phyloP scores from a whole-genome alignment of 92 coral and sea anemone genomes.

The Zoanthus gigantus region DNA sequence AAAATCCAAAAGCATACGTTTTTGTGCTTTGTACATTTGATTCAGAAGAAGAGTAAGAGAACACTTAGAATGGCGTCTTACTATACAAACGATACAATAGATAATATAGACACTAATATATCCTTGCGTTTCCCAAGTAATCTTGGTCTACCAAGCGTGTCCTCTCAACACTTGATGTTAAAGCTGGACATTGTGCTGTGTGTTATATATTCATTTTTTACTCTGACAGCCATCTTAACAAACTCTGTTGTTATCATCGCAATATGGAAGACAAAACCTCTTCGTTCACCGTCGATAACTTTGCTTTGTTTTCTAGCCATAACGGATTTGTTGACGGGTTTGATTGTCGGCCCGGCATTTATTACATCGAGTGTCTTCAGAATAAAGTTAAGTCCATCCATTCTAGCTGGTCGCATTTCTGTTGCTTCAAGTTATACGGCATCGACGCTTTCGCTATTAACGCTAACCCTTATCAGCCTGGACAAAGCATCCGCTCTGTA shows the following conservation, averaged over 20 bases:
- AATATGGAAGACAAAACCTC: constrained; percentile 17
- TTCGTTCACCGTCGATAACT: constrained; percentile 42
- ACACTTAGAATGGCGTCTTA: background rate
- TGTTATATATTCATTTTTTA: constrained; percentile 27
- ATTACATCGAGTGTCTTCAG: constrained; percentile 31
- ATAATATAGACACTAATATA: background rate
- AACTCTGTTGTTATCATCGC: constrained; percentile 40
- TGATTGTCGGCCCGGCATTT: constrained; percentile 37
- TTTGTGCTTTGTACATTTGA: background rate
- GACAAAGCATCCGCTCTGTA: constrained; percentile 15
- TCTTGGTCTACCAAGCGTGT: background rate
- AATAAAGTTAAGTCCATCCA: constrained; percentile 6
- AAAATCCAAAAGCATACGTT: background rate
- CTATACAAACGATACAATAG: constrained; percentile 4
- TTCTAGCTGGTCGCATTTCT: constrained; percentile 24
- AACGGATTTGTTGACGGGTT: constrained; percentile 36
- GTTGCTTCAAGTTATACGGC: constrained; percentile 32
- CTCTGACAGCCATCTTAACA: constrained; percentile 34
- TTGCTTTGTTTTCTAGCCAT: constrained; percentile 33
- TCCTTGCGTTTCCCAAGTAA: background rate
- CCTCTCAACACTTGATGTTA: constrained; percentile 2
- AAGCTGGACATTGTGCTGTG: constrained; percentile 19
- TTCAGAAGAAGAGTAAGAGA: background rate
- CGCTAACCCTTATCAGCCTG: constrained; percentile 33
- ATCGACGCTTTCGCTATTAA: constrained; percentile 25